A percentile compares a stretch with the other conserved stretches of the same genome.
Conservation (phyloP, 64 coral and sea anemone genomes). For the Montipora efflorescens region DNA sequence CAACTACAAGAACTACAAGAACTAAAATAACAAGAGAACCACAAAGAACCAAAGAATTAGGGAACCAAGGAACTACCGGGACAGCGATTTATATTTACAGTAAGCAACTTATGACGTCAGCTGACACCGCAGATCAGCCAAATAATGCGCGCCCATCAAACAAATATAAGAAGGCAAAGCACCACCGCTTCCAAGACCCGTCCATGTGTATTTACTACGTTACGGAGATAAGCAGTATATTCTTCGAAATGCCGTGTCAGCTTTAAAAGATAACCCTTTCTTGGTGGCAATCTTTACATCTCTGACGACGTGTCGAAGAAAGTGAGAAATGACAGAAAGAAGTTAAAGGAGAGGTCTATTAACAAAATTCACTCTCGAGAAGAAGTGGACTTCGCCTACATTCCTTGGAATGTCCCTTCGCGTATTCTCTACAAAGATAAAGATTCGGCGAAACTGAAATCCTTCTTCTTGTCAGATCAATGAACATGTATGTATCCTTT, state of each 20-base stretch:
- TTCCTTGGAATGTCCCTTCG: conserved; percentile 9
- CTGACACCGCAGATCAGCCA: too few species aligned
- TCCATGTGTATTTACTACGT: neutral
- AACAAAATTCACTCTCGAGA: neutral
- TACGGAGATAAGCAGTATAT: neutral
- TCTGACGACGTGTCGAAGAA: neutral
- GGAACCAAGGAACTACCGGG: too few species aligned
- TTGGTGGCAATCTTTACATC: neutral
- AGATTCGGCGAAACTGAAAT: neutral
- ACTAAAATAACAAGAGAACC: too few species aligned
- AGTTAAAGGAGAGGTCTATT: neutral
- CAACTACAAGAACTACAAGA: too few species aligned
- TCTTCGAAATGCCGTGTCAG: neutral
- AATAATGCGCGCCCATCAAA: neutral
- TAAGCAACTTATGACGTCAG: too few species aligned
- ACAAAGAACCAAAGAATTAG: too few species aligned
- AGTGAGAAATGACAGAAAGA: neutral
- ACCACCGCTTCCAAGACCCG: neutral
- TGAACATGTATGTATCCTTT: too few species aligned
- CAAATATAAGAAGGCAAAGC: neutral
- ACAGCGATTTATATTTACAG: too few species aligned
- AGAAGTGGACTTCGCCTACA: conserved; percentile 5
- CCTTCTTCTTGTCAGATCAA: neutral
- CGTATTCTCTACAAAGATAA: conserved; percentile 4
- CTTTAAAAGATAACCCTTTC: neutral